Conservation (phyloP, 2,888 invertebrate genomes). For the Dione juno region DNA sequence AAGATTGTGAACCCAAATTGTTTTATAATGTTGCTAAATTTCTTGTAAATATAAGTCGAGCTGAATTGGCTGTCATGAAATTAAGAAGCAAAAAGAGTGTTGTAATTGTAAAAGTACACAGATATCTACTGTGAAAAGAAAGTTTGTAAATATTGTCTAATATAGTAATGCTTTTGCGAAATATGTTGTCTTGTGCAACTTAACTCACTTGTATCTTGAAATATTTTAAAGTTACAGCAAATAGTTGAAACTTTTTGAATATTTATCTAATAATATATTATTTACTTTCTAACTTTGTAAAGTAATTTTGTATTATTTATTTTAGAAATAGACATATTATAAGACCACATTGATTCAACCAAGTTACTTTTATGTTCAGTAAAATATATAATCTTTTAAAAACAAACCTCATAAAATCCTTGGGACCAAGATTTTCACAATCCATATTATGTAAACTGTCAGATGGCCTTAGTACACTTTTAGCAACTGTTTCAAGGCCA, state of each 20-base stretch:
- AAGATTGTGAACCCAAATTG: too few relatives aligned
- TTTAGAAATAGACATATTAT: too few relatives aligned
- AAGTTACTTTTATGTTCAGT: constrained; percentile 4
- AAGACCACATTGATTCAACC: not conserved
- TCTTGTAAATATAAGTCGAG: too few relatives aligned
- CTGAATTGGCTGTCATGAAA: too few relatives aligned
- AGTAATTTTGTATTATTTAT: not conserved
- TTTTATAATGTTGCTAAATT: too few relatives aligned
- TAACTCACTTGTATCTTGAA: not conserved
- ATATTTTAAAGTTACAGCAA: not conserved
- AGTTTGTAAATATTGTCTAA: constrained; percentile 5
- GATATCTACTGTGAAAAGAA: constrained; percentile 6
- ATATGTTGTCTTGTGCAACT: not conserved
- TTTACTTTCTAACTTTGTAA: not conserved
- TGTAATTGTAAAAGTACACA: not conserved
- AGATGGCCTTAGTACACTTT: constrained; percentile 51
- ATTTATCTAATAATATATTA: too few relatives aligned
- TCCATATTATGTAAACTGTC: constrained; percentile 47
- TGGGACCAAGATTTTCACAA: constrained; percentile 45
- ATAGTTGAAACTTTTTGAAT: too few relatives aligned
- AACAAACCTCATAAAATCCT: constrained; percentile 39
- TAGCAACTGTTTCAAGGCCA: constrained; percentile 47
- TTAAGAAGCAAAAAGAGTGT: too few relatives aligned
- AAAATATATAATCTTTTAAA: not conserved
- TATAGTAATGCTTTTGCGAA: constrained; percentile 3